phyloP scores from a whole-genome alignment of 1,140 invertebrate species.

The Melitaea cinxia region DNA sequence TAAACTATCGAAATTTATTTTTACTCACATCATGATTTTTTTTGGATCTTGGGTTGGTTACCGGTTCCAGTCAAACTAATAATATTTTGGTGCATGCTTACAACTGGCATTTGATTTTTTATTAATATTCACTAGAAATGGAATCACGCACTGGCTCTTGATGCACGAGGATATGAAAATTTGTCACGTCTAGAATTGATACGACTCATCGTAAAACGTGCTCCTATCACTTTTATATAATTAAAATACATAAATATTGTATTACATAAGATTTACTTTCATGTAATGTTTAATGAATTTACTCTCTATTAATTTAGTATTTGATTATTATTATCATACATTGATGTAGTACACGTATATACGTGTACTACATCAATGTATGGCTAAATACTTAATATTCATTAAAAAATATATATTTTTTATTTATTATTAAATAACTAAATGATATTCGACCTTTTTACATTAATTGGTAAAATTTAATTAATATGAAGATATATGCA shows the following conservation, averaged over 20 bases:
- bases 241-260: too few relatives aligned
- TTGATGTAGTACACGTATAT: too few relatives aligned
- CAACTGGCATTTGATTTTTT: not conserved
- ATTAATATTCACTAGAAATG: slow-evolving; percentile 10
- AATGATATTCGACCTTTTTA: not conserved
- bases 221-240: not conserved
- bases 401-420: not conserved
- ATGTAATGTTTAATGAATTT: not conserved
- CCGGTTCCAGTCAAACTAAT: too few relatives aligned
- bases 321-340: too few relatives aligned
- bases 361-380: too few relatives aligned
- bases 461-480: not conserved
- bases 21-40: too few relatives aligned
- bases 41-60: too few relatives aligned
- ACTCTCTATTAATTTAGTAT: not conserved
- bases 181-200: slow-evolving; percentile 19
- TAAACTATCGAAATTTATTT: too few relatives aligned
- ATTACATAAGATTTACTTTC: not conserved
- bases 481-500: not conserved
- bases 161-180: slow-evolving; percentile 7
- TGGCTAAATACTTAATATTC: not conserved
- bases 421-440: not conserved
- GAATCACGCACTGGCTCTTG: slow-evolving; percentile 3
- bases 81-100: not conserved
- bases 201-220: not conserved